Percentiles rank a stretch among this genome's conserved stretches.
phyloP scores from a whole-genome alignment of 1,140 invertebrate species.

The Neodiprion lecontei region DNA sequence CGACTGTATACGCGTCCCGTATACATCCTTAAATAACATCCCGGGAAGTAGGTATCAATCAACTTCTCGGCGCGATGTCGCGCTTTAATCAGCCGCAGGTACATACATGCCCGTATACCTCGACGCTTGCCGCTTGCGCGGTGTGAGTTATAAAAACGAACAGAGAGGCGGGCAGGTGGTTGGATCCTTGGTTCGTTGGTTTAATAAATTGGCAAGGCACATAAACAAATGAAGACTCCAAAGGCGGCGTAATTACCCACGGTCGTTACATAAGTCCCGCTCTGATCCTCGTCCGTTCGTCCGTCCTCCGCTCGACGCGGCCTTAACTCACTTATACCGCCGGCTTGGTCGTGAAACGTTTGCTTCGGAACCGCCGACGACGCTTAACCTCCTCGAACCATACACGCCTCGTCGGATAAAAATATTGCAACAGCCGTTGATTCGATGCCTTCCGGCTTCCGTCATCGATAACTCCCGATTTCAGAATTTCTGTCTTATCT shows the following conservation, averaged over 20 bases:
- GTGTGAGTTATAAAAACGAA: neutral
- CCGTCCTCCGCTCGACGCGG: neutral
- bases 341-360: too few relatives aligned
- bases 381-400: too few relatives aligned
- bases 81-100: conserved; percentile 10
- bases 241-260: conserved; percentile 15
- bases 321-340: neutral
- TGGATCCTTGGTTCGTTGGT: neutral
- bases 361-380: too few relatives aligned
- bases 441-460: too few relatives aligned
- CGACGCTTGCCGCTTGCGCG: neutral
- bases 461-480: too few relatives aligned
- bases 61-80: neutral
- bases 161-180: neutral
- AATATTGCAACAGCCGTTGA: too few relatives aligned
- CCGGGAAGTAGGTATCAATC: neutral
- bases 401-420: too few relatives aligned
- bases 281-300: conserved; percentile 11
- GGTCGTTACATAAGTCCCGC: conserved; percentile 19
- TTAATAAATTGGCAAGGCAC: conserved; percentile 17
- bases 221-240: conserved; percentile 19
- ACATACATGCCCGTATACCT: neutral
- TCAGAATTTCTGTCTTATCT: too few relatives aligned
- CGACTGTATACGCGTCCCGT: too few relatives aligned
- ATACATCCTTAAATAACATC: neutral